Evolutionary conservation across 64 coral and sea anemone species (phyloP), one percentile per base, ranked within the genome.

Genomic region (Stichodactyla mertensii): DNA sequence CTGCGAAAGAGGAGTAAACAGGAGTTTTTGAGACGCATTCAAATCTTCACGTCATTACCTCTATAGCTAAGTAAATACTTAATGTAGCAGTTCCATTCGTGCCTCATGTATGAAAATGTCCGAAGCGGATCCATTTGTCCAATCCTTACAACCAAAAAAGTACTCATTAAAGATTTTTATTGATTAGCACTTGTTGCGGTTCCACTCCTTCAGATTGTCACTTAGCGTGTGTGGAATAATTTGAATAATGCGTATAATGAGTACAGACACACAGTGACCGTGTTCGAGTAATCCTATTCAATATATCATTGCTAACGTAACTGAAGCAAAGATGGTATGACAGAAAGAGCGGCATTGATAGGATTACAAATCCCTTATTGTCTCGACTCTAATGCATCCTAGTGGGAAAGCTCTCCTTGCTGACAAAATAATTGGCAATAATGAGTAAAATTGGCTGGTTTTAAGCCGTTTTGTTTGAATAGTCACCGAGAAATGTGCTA

Each of bases 301-400:
- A 74, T 74, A 74, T 19, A 74, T 74, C 69, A 74, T 74, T 26
- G 10, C 69, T 74, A 74, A 74, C n/a, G 69, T 74, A 74, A 74
- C 69, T 31, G 27, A 31, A 74, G 22, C 12, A 31, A 2, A 13
- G 69, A 10, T 27, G 0, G 24, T 31, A 71, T 71, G 69, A 71
- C 69, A 24, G 69, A 0, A 18, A 66, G 62, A 66, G 20, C 62
- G 19, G 19, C 11, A 13, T 9, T 31, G 10, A 74, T 31, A 28
- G 69, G 20, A 31, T 9, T n/a, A 74, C 62, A 74, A 23, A 9
- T 58, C 12, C 7, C 10, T 27, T 74, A 74, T 74, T 74, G 69
- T 74, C 69, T 74, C 24, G 69, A 74, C 69, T 31, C 27, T 74
- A 74, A 74, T 74, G 69, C 69, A 74, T 74, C 69, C 10, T 31